Evolutionary conservation across 2,888 invertebrate species (phyloP), one percentile per base, ranked within the genome.

Genomic region (Ypsolopha scabrella): DNA sequence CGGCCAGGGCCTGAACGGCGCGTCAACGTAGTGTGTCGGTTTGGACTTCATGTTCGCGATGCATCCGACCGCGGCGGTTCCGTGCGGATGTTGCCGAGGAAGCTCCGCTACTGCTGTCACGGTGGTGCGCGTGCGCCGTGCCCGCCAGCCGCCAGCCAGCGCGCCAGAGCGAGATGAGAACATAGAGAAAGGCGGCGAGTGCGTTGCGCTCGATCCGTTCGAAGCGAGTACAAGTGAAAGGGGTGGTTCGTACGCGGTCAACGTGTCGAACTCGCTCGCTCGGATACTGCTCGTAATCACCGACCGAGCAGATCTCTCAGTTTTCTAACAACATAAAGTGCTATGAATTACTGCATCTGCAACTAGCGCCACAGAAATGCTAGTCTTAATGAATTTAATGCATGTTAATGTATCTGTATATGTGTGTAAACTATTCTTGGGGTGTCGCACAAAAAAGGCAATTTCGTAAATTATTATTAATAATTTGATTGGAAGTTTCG

Each of bases 11-110:
- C 91, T 87, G 64, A 85, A 85, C 70, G 85, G 81, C 62, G 79
- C 72, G 64, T 87, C 86, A 57, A 77, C 70, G 72, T 79, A 80
- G 60, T 85, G 89, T 67, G 79, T 77, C 65, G 81, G 88, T 76
- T 88, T 90, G 70, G 91, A 91, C 86, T 91, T 90, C 73, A 92
- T 87, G 71, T 90, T 64, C 88, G 75, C 90, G 68, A 70, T 65
- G 69, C 80, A 81, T 77, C 75, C 74, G 75, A 75, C 68, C 79
- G 76, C 76, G 65, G 68, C 68, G 71, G 75, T 76, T 72, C 79
- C 80, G 81, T 81, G 81, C 80, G 81, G 80, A 77, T 77, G 72
- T 77, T 67, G 65, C 70, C 75, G 76, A 77, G 75, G 79, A 71
- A 75, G 70, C 79, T 72, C 68, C 75, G 76, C 72, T 78, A 85